These are phyloP conservation scores for Ivindomyrus marchei DNA, from an alignment of 2,113 vertebrate genomes.

Conservation along the genomic window DNA sequence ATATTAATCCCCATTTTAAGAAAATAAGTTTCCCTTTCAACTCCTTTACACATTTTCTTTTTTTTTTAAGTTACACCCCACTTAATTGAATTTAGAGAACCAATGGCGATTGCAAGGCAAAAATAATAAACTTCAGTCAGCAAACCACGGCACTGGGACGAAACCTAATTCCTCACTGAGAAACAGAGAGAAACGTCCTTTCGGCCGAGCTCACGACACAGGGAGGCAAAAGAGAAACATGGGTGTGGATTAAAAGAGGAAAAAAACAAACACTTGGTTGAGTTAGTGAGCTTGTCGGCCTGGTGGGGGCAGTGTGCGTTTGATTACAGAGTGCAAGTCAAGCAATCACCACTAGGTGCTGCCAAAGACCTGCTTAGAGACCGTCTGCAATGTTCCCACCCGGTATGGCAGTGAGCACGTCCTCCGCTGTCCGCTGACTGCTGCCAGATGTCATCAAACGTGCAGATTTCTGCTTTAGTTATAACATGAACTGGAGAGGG, in stretches of 20 bases:
- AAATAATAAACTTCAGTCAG: not conserved
- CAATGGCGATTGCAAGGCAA: not conserved
- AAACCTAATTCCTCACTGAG: not conserved
- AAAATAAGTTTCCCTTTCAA: not conserved
- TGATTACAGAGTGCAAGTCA: slow-evolving; percentile 41
- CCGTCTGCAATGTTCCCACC: not conserved
- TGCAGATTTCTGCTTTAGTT: not conserved
- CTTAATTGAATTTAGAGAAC: not conserved
- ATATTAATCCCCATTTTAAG: slow-evolving; percentile 1
- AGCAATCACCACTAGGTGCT: slow-evolving; percentile 89
- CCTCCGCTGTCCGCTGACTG: not conserved
- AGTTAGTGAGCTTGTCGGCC: not conserved
- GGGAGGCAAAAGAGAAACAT: not conserved
- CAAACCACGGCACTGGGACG: not conserved
- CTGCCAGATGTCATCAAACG: not conserved
- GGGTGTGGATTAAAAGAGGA: not conserved
- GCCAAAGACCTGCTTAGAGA: slow-evolving; percentile 78
- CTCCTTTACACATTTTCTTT: not conserved
- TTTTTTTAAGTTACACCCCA: not conserved
- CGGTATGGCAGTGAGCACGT: not conserved
- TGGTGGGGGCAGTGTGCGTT: not conserved
- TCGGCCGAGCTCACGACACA: not conserved
- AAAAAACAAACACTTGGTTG: not conserved
- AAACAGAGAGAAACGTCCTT: not conserved
- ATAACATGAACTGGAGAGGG: not conserved